Percentiles rank a stretch among this genome's conserved stretches.
These are phyloP conservation scores for Cliona cf. orientalis DNA, from an alignment of 37 sponge, comb jelly and placozoan species.

Conservation along the genomic window DNA sequence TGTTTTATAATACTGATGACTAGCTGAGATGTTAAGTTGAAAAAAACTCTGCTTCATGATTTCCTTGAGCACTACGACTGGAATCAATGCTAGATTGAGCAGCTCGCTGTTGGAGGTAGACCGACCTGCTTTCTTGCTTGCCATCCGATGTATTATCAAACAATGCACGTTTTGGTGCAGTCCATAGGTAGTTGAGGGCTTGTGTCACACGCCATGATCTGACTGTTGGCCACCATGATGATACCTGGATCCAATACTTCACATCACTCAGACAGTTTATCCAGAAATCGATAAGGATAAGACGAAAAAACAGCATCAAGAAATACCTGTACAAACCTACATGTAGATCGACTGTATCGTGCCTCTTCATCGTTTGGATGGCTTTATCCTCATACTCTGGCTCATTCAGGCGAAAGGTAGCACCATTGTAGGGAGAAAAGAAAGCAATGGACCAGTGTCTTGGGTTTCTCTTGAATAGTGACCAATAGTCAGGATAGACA, in stretches of 20 bases:
- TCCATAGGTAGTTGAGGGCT: constrained; percentile 67
- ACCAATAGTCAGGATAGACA: constrained; percentile 76
- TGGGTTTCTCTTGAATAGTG: constrained; percentile 68
- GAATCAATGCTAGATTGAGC: too few species aligned
- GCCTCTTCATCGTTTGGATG: constrained; percentile 64
- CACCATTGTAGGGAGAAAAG: constrained; percentile 79
- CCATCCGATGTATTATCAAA: constrained; percentile 47
- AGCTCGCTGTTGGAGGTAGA: too few species aligned
- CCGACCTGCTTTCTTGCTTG: background rate
- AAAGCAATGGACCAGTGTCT: constrained; percentile 67
- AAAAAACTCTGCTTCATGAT: too few species aligned
- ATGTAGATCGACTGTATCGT: constrained; percentile 55
- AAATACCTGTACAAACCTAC: constrained; percentile 56
- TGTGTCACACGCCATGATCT: constrained; percentile 13
- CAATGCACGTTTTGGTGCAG: constrained; percentile 60
- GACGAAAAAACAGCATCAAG: constrained; percentile 74
- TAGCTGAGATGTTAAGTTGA: too few species aligned
- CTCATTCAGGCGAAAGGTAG: constrained; percentile 79
- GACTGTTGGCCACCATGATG: constrained; percentile 60
- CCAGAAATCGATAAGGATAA: constrained; percentile 67
- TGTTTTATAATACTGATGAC: too few species aligned
- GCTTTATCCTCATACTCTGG: constrained; percentile 35
- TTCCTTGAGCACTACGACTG: too few species aligned
- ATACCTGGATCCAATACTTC: constrained; percentile 73
- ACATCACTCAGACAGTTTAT: constrained; percentile 50